Percentiles rank a stretch among this genome's conserved stretches.
Conservation (phyloP, 1,140 invertebrate species). For the Dreissena rostriformis region DNA sequence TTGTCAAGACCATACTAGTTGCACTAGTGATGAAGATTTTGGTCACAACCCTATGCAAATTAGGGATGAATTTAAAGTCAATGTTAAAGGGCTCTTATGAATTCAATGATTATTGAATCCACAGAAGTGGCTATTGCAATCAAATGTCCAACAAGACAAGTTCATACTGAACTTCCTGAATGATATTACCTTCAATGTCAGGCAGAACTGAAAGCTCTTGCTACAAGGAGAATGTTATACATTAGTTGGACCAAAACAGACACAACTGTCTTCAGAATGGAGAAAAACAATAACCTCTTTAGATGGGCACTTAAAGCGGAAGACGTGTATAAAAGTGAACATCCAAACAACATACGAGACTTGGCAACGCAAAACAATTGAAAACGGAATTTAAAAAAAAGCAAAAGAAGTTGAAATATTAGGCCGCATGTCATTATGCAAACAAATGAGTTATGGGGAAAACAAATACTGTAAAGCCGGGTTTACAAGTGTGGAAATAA, state of each 20-base stretch:
- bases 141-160: slow-evolving; percentile 51
- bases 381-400: slow-evolving; percentile 18
- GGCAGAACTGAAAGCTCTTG: slow-evolving; percentile 44
- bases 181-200: slow-evolving; percentile 48
- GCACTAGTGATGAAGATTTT: no score
- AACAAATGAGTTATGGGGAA: slow-evolving; percentile 2
- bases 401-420: slow-evolving; percentile 38
- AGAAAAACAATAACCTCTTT: slow-evolving; percentile 13
- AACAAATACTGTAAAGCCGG: neutral
- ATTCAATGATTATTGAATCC: no score
- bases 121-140: slow-evolving; percentile 31
- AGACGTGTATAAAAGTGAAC: neutral
- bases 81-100: no score
- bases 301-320: neutral
- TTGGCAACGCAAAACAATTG: neutral
- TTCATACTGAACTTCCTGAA: slow-evolving; percentile 44
- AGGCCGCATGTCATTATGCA: slow-evolving; percentile 17
- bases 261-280: slow-evolving; percentile 2
- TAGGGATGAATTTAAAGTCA: no score
- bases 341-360: slow-evolving; percentile 17
- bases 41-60: no score
- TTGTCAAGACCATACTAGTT: no score
- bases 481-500: no score
- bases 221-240: slow-evolving; percentile 23
- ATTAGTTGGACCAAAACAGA: slow-evolving; percentile 36